Conservation (phyloP, 2,888 invertebrate species). For the Chrysodeixis includens region DNA sequence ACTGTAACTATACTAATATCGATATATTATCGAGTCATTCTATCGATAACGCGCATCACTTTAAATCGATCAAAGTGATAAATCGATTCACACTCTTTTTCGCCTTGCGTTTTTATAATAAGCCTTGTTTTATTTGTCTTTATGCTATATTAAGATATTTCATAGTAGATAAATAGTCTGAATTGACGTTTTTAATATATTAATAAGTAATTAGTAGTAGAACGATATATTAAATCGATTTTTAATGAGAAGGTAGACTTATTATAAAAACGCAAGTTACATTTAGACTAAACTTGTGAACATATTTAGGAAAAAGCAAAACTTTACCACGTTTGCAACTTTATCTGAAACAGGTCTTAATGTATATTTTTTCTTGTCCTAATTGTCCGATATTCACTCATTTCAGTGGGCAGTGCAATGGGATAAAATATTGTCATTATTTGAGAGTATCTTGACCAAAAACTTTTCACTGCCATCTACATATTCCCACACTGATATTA, state of each 20-base stretch:
- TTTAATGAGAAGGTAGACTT: slow-evolving; percentile 30
- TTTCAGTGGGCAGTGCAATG: too few species aligned
- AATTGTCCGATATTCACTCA: too few species aligned
- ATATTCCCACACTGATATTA: too few species aligned
- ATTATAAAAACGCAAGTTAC: slow-evolving; percentile 43
- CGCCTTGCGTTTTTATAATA: slow-evolving; percentile 44
- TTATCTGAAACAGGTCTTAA: too few species aligned
- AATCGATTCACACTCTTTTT: slow-evolving; percentile 6
- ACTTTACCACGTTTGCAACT: too few species aligned
- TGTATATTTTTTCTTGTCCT: too few species aligned
- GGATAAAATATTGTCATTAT: too few species aligned
- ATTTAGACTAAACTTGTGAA: slow-evolving; percentile 29
- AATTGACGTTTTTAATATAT: not conserved
- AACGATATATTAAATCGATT: not conserved
- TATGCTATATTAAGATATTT: not conserved
- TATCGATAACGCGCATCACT: slow-evolving; percentile 49
- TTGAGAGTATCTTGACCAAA: too few species aligned
- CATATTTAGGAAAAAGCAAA: slow-evolving; percentile 21
- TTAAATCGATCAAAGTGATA: slow-evolving; percentile 17
- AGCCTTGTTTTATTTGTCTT: slow-evolving; percentile 18
- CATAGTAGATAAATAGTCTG: not conserved
- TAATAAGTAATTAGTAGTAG: not conserved
- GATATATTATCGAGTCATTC: slow-evolving; percentile 34
- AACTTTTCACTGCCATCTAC: too few species aligned
- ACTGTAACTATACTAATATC: slow-evolving; percentile 47